A percentile compares a stretch with the other conserved stretches of the same genome.
These are phyloP conservation scores for Solea solea DNA, from an alignment of 2,113 vertebrate species.

Conservation along the genomic window DNA sequence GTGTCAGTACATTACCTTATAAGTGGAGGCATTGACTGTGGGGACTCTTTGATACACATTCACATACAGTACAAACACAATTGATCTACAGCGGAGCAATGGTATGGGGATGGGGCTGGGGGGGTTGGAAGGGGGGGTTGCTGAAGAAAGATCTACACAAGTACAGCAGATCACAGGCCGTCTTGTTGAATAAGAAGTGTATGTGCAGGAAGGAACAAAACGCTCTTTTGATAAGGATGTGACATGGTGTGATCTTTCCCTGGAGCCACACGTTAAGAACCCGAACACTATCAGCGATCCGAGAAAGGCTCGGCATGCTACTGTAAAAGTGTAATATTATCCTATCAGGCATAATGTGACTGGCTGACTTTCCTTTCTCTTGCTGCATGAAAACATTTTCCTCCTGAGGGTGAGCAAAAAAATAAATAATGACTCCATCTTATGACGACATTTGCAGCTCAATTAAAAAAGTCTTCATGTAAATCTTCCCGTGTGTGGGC, in stretches of 20 bases:
- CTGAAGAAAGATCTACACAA: slow-evolving; percentile 57
- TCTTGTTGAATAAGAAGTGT: slow-evolving; percentile 53
- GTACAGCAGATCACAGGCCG: slow-evolving; percentile 69
- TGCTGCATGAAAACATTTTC: slow-evolving; percentile 41
- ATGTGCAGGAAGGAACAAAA: slow-evolving; percentile 64
- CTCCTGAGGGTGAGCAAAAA: slow-evolving; percentile 51
- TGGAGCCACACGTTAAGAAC: slow-evolving; percentile 47
- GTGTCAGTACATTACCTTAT: slow-evolving; percentile 78
- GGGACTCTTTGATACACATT: slow-evolving; percentile 80
- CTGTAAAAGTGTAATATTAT: slow-evolving; percentile 52
- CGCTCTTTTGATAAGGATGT: slow-evolving; percentile 78
- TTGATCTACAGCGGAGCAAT: slow-evolving; percentile 69
- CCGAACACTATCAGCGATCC: slow-evolving; percentile 63
- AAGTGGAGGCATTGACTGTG: slow-evolving; percentile 74
- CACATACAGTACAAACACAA: slow-evolving; percentile 79
- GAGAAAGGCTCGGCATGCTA: slow-evolving; percentile 30
- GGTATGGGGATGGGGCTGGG: slow-evolving; percentile 14
- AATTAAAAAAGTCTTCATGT: slow-evolving; percentile 70
- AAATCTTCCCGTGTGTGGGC: slow-evolving; percentile 58
- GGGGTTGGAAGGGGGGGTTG: slow-evolving; percentile 15
- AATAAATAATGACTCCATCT: slow-evolving; percentile 65
- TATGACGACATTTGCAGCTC: slow-evolving; percentile 69
- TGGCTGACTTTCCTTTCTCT: slow-evolving; percentile 41
- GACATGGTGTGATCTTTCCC: slow-evolving; percentile 73
- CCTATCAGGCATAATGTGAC: slow-evolving; percentile 38